A percentile compares a stretch with the other conserved stretches of the same genome.
phyloP scores from a whole-genome alignment of 2,888 invertebrate species.

The Lasioglossum lativentre region DNA sequence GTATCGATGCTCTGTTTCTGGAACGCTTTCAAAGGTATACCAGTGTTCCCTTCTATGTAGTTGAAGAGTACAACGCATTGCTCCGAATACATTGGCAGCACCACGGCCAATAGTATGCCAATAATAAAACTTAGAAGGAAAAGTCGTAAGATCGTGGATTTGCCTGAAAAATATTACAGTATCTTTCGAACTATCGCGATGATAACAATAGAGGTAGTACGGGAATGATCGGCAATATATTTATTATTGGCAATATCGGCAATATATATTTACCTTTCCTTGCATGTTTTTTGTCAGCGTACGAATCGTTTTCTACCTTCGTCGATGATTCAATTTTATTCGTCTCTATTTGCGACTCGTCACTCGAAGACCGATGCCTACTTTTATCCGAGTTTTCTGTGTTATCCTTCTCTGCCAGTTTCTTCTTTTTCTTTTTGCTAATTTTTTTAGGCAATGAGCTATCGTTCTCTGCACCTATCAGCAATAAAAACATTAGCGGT shows the following conservation, averaged over 20 bases:
- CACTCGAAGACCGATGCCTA: neutral
- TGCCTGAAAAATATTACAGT: slow-evolving; percentile 28
- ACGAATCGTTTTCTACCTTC: neutral
- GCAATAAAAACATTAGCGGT: neutral
- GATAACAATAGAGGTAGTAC: neutral
- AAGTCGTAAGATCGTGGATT: slow-evolving; percentile 65
- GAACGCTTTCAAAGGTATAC: slow-evolving; percentile 75
- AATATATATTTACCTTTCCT: slow-evolving; percentile 24
- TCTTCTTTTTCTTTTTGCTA: slow-evolving; percentile 74
- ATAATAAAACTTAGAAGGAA: slow-evolving; percentile 54
- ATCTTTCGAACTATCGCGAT: neutral
- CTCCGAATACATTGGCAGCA: slow-evolving; percentile 74
- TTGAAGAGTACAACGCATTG: slow-evolving; percentile 69
- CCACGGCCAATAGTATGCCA: slow-evolving; percentile 56
- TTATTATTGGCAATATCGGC: too few species aligned
- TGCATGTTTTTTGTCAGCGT: neutral
- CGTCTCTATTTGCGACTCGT: slow-evolving; percentile 2
- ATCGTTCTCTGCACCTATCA: slow-evolving; percentile 47
- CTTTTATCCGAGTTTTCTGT: slow-evolving; percentile 49
- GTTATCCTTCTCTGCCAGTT: slow-evolving; percentile 69
- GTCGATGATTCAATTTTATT: slow-evolving; percentile 3
- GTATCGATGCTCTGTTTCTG: slow-evolving; percentile 64
- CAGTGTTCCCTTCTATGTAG: slow-evolving; percentile 73
- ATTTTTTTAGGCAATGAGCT: slow-evolving; percentile 65
- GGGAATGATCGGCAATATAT: neutral